Conservation (phyloP, 2,113 vertebrate species). For the Albula goreensis region DNA sequence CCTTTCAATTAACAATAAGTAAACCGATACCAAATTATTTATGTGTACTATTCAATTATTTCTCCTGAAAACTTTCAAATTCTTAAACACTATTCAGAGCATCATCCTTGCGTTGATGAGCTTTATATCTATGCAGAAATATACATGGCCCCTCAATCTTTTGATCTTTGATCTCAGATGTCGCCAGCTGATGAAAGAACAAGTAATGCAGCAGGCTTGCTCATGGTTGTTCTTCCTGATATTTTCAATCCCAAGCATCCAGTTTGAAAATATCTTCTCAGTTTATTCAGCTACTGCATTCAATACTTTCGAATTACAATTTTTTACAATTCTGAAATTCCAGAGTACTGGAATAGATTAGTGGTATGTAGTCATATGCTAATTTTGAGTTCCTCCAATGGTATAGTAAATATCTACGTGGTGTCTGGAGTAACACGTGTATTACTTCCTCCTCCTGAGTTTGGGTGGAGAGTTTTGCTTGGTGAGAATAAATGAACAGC, state of each 20-base stretch:
- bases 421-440: too few relatives aligned
- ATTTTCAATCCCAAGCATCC: background rate
- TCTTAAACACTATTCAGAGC: background rate
- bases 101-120: background rate
- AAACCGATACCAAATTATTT: background rate
- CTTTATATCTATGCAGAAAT: background rate
- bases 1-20: background rate
- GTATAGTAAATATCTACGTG: too few relatives aligned
- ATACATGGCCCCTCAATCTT: background rate
- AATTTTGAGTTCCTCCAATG: too few relatives aligned
- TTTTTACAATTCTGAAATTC: too few relatives aligned
- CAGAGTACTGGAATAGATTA: too few relatives aligned
- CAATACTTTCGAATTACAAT: too few relatives aligned
- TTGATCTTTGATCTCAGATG: background rate
- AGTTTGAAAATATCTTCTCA: background rate
- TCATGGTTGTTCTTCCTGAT: background rate
- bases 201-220: background rate
- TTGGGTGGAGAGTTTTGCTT: too few relatives aligned
- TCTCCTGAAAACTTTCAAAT: background rate
- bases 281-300: background rate
- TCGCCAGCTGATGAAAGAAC: background rate
- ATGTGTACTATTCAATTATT: too few relatives aligned
- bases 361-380: too few relatives aligned
- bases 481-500: too few relatives aligned
- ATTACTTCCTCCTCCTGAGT: too few relatives aligned